Base-by-base conservation (phyloP, 2,888 invertebrate genomes). In the Chironomus riparius region DNA sequence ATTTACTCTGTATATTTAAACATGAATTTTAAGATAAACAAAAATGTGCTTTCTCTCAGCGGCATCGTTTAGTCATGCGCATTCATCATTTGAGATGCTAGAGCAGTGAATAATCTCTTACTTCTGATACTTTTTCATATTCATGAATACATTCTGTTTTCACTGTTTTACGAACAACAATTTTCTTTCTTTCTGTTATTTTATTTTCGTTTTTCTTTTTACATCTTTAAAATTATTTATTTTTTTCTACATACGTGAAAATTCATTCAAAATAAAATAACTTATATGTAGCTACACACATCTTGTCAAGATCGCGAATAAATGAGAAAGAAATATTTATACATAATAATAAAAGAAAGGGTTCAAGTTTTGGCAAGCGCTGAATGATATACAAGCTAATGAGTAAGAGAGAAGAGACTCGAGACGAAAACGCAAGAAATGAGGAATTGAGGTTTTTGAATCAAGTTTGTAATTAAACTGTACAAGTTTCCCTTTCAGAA, bases 11-110 rank as follows among this genome's bases (percentile, higher is more conserved):
- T 50, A 24, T 56, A 18, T 72, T 70, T 22, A 70, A 70, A 70
- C 21, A 70, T 50, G 56, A 70, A 47, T 56, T 47, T 50, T 48
- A 71, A 71, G 71, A 71, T 71, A 71, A 50, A 71, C 71, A 71
- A 56, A 71, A 15, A 12, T 6, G 71, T 47, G 24, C 24, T 38
- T 68, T 70, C 71, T 71, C 56, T 71, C 56, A 68, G 71, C 71
- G 71, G 71, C 56, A 56, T 71, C 56, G 56, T 47, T 24, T 50
- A 13, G 56, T 50, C 71, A 71, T 71, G 71, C 71, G 71, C 71
- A 71, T 10, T 38, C 56, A 56, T 56, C 15, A 18, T 56, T 5
- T 22, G 24, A 21, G 65, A 10, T 18, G 15, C 15, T 15, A 18
- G 18, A 56, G 18, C 5, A 15, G 5, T 7, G 56, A 15, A 56